Base-by-base conservation (phyloP, 2,888 invertebrate species). In the Agriopis leucophaearia region DNA sequence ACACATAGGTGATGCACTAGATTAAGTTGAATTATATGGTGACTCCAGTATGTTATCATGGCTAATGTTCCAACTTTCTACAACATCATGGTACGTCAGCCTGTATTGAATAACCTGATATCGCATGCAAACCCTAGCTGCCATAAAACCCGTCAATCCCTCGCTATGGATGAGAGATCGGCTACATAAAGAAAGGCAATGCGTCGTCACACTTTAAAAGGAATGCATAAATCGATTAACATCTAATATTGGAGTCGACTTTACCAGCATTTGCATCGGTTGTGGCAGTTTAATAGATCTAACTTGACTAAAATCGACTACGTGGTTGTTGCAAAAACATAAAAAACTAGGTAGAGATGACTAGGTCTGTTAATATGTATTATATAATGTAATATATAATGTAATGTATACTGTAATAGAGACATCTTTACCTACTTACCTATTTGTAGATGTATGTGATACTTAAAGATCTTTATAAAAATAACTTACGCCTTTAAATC, bases 41-140 rank as follows among this genome's bases (percentile, higher is more conserved):
- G 27, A 27, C 27, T 5, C 5, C 27, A 27, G 27, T 7, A 50
- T 13, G 27, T 50, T 18, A 35, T 52, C 0, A 38, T 52, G 44
- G 4, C 55, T 35, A 18, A 44, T 7, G 51, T 35, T 16, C n/a
- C 38, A 61, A 10, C 64, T 64, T 64, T 60, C 61, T 55, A 35
- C 40, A 13, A 58, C 48, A 50, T n/a, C 40, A 58, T 55, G 47
- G n/a, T 42, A 62, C 55, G 45, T 48, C 64, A 54, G 48, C 65
- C 72, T 65, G 63, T 72, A 65, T 74, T 55, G 51, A 61, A 63
- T 60, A 70, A 73, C 68, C 58, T 75, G 78, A 84, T 79, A 82
- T 75, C 77, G 78, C 82, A 88, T 87, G 85, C 86, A 87, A 88
- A 88, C 84, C 81, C 77, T 81, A 80, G 79, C 78, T 76, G 76